Evolutionary conservation across 2,113 vertebrate genomes (phyloP), one percentile per base, ranked within the genome.

Genomic region (Anoplopoma fimbria): DNA sequence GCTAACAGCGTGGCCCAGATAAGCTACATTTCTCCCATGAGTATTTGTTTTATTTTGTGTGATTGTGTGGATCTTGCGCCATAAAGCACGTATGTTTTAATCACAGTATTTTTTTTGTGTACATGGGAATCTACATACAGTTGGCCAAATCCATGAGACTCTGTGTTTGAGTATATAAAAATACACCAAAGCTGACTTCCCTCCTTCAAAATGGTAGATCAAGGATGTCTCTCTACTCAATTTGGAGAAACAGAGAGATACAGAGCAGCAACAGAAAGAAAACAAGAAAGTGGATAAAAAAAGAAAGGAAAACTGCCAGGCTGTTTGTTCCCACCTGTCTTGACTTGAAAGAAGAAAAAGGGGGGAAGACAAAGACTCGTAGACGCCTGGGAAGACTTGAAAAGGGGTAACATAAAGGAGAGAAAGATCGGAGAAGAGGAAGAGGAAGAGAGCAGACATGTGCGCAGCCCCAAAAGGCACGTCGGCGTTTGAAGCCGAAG

Each of bases 271-370:
- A 60, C 47, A 63, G 76, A 82, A 74, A 88, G 85, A 88, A 84
- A 83, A 90, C 69, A 90, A 89, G 78, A 90, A 89, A 87, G 72
- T 40, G 77, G 88, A 93, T 87, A 31, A 84, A 82, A 83, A 89
- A 81, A 42, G 67, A 87, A 69, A 90, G 76, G 75, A 83, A 90
- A 90, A 89, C 70, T 91, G 92, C 88, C 92, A 91, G 89, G 81
- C 89, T 92, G 90, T 93, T 93, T 92, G 88, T 86, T 93, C 92
- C 92, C 93, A 94, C 92, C 93, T 92, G 91, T 87, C 90, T 93
- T 68, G 77, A 92, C 87, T 91, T 93, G 92, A 92, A 93, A 92
- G 89, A 77, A 87, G 73, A 88, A 85, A 80, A 73, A 77, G 75
- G 69, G 69, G 84, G 83, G 79, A 90, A 92, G 88, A 92, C 92